These are phyloP conservation scores for Neodontobutis hainanensis DNA, from an alignment of 2,113 vertebrate species.

Conservation along the genomic window DNA sequence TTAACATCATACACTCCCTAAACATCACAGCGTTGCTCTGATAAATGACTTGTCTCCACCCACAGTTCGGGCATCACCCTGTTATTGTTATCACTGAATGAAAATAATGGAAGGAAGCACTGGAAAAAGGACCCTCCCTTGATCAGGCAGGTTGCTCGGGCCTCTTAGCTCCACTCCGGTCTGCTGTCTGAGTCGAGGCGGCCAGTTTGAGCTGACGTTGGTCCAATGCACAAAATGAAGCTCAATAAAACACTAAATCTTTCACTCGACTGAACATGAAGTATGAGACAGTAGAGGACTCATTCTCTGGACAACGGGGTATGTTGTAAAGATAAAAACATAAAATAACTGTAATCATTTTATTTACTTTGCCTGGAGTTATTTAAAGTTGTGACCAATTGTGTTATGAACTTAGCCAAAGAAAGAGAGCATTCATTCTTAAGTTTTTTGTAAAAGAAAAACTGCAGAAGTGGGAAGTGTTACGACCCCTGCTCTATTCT, in stretches of 20 bases:
- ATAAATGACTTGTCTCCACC: conserved; percentile 49
- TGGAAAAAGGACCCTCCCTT: conserved; percentile 71
- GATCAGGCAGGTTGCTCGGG: conserved; percentile 12
- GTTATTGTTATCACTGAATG: conserved; percentile 58
- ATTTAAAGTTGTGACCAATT: too few species aligned
- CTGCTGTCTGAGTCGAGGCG: not conserved
- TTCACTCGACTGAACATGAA: too few species aligned
- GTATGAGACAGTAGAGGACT: too few species aligned
- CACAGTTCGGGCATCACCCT: conserved; percentile 48
- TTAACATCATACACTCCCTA: conserved; percentile 46
- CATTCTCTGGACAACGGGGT: too few species aligned
- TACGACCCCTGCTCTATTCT: too few species aligned
- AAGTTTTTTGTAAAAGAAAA: too few species aligned
- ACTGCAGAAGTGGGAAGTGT: too few species aligned
- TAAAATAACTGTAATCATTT: too few species aligned
- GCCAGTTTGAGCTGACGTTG: not conserved
- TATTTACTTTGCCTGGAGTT: too few species aligned
- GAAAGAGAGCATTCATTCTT: too few species aligned
- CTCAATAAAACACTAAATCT: not conserved
- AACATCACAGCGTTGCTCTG: conserved; percentile 25
- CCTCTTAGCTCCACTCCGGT: not conserved
- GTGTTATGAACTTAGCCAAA: too few species aligned
- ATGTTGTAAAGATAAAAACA: too few species aligned
- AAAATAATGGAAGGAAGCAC: conserved; percentile 70
- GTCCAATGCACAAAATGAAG: not conserved